Base-by-base conservation (phyloP, 2,797 vertebrate species). In the Ctenopoma kingsleyae region DNA sequence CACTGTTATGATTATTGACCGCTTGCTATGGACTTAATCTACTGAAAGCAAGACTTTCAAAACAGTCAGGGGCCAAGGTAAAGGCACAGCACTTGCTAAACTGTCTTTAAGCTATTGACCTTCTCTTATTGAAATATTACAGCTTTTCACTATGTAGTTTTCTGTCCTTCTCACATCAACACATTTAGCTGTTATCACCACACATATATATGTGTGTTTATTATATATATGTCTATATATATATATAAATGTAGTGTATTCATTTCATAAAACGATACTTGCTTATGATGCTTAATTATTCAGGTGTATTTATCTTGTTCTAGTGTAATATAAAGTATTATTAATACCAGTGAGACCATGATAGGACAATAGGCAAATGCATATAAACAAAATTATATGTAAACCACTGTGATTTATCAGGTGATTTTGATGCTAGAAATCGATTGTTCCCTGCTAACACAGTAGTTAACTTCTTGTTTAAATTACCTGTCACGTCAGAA, bases 131-230 rank as follows among this genome's bases (percentile, higher is more conserved):
- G 5, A n/a, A 50, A 7, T 12, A 20, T 22, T 58, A n/a, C 16
- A 56, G 23, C 13, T 13, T 68, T 44, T 46, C 10, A 22, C 4
- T 32, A 32, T 13, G 22, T 36, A 57, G 11, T 32, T 64, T 71
- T 71, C 43, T 73, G 70, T 83, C 65, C 36, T 48, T 68, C 13
- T 22, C 73, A 64, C 52, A n/a, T n/a, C n/a, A 57, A 74, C 82
- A 84, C 82, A 46, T 89, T 63, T 89, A 87, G 76, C 70, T 89
- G 90, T 90, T 66, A 54, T 77, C 72, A 35, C 74, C 64, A 58
- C 68, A 82, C 63, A 76, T 54, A 20, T 64, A 1, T 80, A 10
- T 78, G 48, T 67, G 41, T 80, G n/a, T 68, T 55, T 52, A 41
- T 6, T 62, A 66, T 60, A 55, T 78, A 53, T 58, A 48, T 82